These are phyloP conservation scores for Gobio occitaniae DNA, from an alignment of 2,797 vertebrate genomes.

Conservation along the genomic window DNA sequence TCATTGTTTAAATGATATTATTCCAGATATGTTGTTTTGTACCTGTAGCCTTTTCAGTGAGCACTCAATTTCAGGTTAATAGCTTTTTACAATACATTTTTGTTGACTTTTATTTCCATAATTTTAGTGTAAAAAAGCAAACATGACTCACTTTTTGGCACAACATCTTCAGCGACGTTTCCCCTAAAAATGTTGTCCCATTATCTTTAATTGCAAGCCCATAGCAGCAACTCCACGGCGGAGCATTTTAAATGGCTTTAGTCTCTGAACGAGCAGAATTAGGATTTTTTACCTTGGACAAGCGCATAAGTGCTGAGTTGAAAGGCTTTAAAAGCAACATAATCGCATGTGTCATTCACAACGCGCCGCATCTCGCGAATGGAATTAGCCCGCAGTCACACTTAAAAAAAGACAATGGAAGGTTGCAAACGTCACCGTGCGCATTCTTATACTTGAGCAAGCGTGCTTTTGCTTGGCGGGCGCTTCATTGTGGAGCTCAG, in stretches of 20 bases:
- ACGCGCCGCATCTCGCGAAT: not conserved
- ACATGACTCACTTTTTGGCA: slow-evolving; percentile 5
- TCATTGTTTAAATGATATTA: not conserved
- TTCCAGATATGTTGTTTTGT: not conserved
- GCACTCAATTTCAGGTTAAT: not conserved
- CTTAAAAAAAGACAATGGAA: slow-evolving; percentile 26
- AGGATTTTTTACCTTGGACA: slow-evolving; percentile 13
- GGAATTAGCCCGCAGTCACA: slow-evolving; percentile 17
- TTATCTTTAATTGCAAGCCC: slow-evolving; percentile 45
- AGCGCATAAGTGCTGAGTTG: slow-evolving; percentile 21
- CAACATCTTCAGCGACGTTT: not conserved
- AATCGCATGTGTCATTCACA: slow-evolving; percentile 28
- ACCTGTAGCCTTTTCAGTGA: not conserved
- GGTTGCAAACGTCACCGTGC: slow-evolving; percentile 14
- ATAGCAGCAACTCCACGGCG: not conserved
- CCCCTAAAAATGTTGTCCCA: slow-evolving; percentile 35
- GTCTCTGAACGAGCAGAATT: slow-evolving; percentile 37
- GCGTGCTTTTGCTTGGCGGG: slow-evolving; percentile 19
- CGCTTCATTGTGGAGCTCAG: slow-evolving; percentile 22
- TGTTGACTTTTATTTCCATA: slow-evolving; percentile 36
- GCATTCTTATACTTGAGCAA: slow-evolving; percentile 27
- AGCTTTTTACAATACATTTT: not conserved
- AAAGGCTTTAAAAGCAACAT: slow-evolving; percentile 38
- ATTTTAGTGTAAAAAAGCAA: slow-evolving; percentile 28
- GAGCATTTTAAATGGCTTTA: slow-evolving; percentile 25